phyloP scores from a whole-genome alignment of 2,888 invertebrate species.

The Tinea trinotella region DNA sequence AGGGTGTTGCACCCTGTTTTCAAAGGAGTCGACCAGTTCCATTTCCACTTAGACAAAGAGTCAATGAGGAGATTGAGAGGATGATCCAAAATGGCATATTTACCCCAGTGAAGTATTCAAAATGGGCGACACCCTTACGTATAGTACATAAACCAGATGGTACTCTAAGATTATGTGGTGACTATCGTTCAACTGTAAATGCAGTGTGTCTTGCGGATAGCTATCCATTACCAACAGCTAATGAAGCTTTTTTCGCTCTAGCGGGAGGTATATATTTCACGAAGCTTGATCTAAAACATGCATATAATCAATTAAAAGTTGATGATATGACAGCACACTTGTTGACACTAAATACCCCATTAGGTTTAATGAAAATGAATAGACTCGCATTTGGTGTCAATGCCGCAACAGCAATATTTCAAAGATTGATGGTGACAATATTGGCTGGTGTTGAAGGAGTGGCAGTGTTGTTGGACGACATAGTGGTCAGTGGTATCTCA shows the following conservation, averaged over 20 bases:
- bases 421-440: slow-evolving; percentile 23
- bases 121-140: slow-evolving; percentile 23
- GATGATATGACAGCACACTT: slow-evolving; percentile 23
- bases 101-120: slow-evolving; percentile 23
- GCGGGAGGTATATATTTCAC: slow-evolving; percentile 24
- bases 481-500: slow-evolving; percentile 21
- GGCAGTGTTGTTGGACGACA: slow-evolving; percentile 24
- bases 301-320: slow-evolving; percentile 25
- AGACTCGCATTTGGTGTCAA: slow-evolving; percentile 25
- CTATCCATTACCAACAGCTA: slow-evolving; percentile 24
- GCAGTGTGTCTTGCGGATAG: slow-evolving; percentile 21
- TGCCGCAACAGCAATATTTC: slow-evolving; percentile 24
- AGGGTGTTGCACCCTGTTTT: slow-evolving; percentile 16
- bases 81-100: slow-evolving; percentile 19
- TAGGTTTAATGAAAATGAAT: slow-evolving; percentile 25
- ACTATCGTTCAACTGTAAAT: slow-evolving; percentile 25
- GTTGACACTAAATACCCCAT: slow-evolving; percentile 25
- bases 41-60: slow-evolving; percentile 24
- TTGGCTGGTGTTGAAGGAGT: slow-evolving; percentile 25
- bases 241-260: slow-evolving; percentile 23
- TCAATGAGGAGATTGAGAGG: slow-evolving; percentile 21
- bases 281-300: slow-evolving; percentile 26
- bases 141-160: slow-evolving; percentile 23
- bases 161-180: slow-evolving; percentile 22
- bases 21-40: slow-evolving; percentile 21